Percentiles rank a stretch among this genome's conserved stretches.
Evolutionary conservation across 2,888 invertebrate species (phyloP).

Genomic region (Cheiracanthium punctorium): DNA sequence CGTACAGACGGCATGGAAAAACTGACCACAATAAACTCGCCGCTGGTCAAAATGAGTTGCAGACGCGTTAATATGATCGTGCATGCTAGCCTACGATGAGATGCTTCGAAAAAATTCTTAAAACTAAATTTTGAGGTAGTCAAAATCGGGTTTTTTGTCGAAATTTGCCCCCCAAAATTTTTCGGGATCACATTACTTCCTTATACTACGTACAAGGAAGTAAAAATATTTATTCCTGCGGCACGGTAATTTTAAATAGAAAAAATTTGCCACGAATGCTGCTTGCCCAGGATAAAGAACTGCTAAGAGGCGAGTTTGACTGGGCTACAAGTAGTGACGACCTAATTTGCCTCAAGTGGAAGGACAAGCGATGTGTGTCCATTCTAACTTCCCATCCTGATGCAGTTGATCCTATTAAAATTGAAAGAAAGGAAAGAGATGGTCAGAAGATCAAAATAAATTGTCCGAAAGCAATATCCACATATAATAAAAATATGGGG

Average conservation of each 20-base stretch:
- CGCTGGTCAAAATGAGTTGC: no score
- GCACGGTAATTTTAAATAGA: not conserved
- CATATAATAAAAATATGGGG: no score
- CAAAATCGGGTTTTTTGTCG: no score
- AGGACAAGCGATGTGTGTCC: not conserved
- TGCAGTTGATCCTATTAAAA: not conserved
- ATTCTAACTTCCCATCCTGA: not conserved
- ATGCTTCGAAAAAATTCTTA: no score
- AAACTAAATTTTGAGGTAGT: no score
- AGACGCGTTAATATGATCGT: no score
- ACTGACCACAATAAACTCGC: no score
- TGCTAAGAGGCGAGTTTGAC: not conserved
- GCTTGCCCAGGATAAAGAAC: not conserved
- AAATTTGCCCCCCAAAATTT: no score
- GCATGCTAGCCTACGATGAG: no score
- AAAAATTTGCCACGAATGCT: not conserved
- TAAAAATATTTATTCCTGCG: constrained; percentile 16
- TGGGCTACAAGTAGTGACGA: not conserved
- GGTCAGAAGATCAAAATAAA: not conserved
- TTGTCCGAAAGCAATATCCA: not conserved
- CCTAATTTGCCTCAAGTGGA: constrained; percentile 1
- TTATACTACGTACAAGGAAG: no score
- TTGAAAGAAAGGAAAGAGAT: not conserved
- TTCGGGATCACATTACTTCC: no score
- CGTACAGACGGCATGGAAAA: no score